Conservation (phyloP, 2,113 vertebrate genomes). For the Ramphastos sulfuratus region DNA sequence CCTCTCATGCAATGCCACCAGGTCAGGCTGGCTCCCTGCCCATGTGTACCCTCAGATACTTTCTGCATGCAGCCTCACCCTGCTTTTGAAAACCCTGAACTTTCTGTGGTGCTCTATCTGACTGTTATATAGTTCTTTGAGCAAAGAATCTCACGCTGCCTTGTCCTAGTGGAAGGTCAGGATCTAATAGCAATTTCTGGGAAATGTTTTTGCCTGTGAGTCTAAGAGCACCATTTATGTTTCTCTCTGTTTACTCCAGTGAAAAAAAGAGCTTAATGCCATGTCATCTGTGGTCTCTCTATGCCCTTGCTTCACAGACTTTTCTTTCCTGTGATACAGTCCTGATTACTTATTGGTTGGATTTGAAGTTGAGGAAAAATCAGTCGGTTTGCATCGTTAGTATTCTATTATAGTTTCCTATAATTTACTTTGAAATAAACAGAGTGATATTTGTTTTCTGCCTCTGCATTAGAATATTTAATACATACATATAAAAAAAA, state of each 20-base stretch:
- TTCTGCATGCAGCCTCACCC: background rate
- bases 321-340: background rate
- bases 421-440: background rate
- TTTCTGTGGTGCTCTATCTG: background rate
- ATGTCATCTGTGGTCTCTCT: background rate
- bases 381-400: background rate
- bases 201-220: background rate
- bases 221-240: background rate
- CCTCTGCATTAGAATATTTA: background rate
- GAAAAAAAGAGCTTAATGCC: background rate
- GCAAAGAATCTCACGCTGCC: background rate
- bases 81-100: background rate
- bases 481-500: background rate
- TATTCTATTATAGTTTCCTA: background rate
- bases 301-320: background rate
- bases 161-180: background rate
- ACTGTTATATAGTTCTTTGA: background rate
- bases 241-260: background rate
- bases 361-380: background rate
- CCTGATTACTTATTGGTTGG: background rate
- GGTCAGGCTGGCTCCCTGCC: background rate
- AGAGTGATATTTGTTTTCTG: background rate
- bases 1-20: fast-evolving
- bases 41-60: too few species aligned
- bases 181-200: background rate